Percentiles rank a stretch among this genome's conserved stretches.
Evolutionary conservation across 2,888 invertebrate species (phyloP).

Genomic region (Achlya flavicornis): DNA sequence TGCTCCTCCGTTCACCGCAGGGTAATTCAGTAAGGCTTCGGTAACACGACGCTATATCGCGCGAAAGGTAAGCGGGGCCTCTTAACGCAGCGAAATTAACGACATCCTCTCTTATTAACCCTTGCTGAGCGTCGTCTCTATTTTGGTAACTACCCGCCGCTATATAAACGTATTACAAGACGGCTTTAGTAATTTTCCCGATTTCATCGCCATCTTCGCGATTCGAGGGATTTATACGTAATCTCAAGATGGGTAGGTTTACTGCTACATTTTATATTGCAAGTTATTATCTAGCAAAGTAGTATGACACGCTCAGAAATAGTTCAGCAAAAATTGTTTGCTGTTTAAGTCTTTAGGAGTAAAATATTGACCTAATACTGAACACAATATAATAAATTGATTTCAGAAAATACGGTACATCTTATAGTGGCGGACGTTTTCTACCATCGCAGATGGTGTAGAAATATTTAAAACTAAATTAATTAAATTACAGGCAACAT

Average conservation of each 20-base stretch:
- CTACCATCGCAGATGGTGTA: no score
- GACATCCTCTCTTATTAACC: slow-evolving; percentile 73
- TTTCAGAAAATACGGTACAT: no score
- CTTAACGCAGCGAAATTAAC: slow-evolving; percentile 67
- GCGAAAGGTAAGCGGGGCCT: slow-evolving; percentile 42
- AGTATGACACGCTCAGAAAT: no score
- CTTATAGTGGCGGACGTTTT: no score
- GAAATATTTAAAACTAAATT: no score
- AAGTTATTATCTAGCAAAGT: no score
- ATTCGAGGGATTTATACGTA: slow-evolving; percentile 27
- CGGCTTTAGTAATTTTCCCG: slow-evolving; percentile 40
- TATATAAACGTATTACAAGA: slow-evolving; percentile 51
- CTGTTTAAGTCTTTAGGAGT: no score
- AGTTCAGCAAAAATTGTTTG: no score
- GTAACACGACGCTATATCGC: slow-evolving; percentile 62
- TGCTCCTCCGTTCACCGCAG: slow-evolving; percentile 60
- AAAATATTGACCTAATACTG: no score
- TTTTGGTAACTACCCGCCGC: slow-evolving; percentile 60
- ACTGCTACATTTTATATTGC: neutral
- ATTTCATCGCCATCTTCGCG: slow-evolving; percentile 36
- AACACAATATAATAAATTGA: no score
- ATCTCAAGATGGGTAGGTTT: neutral
- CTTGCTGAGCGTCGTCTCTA: slow-evolving; percentile 59
- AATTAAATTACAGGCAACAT: no score
- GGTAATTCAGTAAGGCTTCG: slow-evolving; percentile 57